Base-by-base conservation (phyloP, 2,113 vertebrate genomes). In the Grallaria varia region DNA sequence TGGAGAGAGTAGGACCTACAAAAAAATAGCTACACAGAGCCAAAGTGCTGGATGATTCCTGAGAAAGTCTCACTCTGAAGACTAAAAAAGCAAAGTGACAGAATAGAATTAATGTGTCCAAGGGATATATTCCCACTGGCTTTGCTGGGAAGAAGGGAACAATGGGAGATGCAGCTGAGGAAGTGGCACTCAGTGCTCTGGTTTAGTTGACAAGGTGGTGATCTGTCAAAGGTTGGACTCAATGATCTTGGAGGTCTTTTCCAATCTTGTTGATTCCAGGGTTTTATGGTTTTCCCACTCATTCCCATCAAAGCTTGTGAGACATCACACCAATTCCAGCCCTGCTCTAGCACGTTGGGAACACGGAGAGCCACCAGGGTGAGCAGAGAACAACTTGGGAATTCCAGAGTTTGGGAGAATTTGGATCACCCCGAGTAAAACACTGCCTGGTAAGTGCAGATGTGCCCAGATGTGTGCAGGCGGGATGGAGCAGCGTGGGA, bases 321-420 rank as follows among this genome's bases (percentile, higher is more conserved):
- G n/a, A 10, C 1, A 5, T 5, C 0, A 1, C 44, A 28, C 15
- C 1, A 1, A 7, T 23, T 27, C 1, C 0, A 89, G 6, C 47
- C 37, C 62, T 27, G 8, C 23, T 50, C 35, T 62, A 49, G 39
- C 2, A 0, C 3, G 63, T 12, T 0, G 3, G 53, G 35, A 68
- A 25, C 31, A 66, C 0, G 3, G 21, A 47, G 44, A 55, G 67
- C 9, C 30, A 25, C 12, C 0, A 1, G 12, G 10, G 47, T 1
- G 11, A 85, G 73, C 1, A 1, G 62, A 49, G 58, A 69, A 73
- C 52, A 92, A 0, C 25, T 3, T 25, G 16, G 42, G 33, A 72
- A 78, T 44, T 42, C 2, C 73, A 58, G 50, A 35, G 14, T 10
- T 5, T 10, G 42, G 56, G 52, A 63, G 21, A 40, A 69, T 5